Base-by-base conservation (phyloP, 2,797 vertebrate species). In the Sebastes taczanowskii region DNA sequence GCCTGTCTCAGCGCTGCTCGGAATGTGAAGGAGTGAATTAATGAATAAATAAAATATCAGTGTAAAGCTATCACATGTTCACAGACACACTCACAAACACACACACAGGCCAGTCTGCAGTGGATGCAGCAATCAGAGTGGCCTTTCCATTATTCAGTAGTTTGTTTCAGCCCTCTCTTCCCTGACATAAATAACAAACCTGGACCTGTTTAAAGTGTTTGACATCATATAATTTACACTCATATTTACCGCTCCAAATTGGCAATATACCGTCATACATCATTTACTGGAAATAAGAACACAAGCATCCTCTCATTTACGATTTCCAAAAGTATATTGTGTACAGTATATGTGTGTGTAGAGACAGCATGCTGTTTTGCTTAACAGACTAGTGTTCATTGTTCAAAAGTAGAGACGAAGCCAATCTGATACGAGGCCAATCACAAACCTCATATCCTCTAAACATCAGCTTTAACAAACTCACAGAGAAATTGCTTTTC, bases 401-500 rank as follows among this genome's bases (percentile, higher is more conserved):
- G 42, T 74, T 80, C 25, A 65, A 46, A 78, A 65, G 27, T 27
- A 23, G 20, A 85, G 52, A 73, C 63, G 85, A 75, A 82, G 34
- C 77, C 65, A 70, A 22, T 22, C 11, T 25, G 29, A 71, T 2
- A 25, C 49, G 18, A 20, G 66, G 75, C 71, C 78, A 83, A 16
- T 78, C 76, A 22, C 35, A 65, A 38, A 70, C 52, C 46, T 61
- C 22, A 34, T 66, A 77, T 78, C 68, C 66, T 61, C 62, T 22
- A 77, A 83, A 76, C 61, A 67, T 63, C 77, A 55, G 78, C 77
- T 77, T 86, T 80, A 69, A 77, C 70, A 8, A 88, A 80, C 77
- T 60, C 58, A 65, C 32, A 58, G 30, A 77, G 32, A 80, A 87
- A 86, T 80, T 67, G 74, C 85, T 89, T 91, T 91, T 90, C 85